Base-by-base conservation (phyloP, 2,797 vertebrate species). In the Chelonia mydas region DNA sequence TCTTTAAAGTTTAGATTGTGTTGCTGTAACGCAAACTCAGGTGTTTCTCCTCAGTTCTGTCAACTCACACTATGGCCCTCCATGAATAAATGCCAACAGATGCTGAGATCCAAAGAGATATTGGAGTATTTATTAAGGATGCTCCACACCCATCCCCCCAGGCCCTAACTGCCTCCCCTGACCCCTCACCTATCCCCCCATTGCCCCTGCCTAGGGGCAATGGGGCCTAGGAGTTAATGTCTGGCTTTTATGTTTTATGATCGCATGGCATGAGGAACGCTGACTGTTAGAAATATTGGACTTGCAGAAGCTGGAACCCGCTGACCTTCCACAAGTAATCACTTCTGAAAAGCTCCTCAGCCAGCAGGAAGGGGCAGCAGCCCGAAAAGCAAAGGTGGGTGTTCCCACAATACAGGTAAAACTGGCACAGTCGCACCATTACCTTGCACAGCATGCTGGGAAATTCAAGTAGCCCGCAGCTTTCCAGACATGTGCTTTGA, bases 281-380 rank as follows among this genome's bases (percentile, higher is more conserved):
- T 98, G 88, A 98, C 50, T 92, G 27, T 83, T 94, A 25, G 88
- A 91, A 96, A 95, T 92, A 27, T 92, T 97, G 96, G 78, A 87
- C 97, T 98, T 98, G 90, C n/a, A 98, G 98, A 98, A 96, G 90
- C 97, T 98, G 92, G 97, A 98, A 90, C 97, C 98, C 2, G 51
- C 93, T 41, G 28, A 92, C n/a, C 90, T 95, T 82, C 84, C 83
- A 0, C 95, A 84, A 94, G 84, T 89, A 57, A 85, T 96, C 10
- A 0, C 89, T 95, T 57, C 96, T 51, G 95, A 41, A 37, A 90
- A 81, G 57, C 89, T 95, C 94, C 95, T 86, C 94, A 89, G 84
- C 53, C 97, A 94, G 50, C 91, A 23, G 89, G 94, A 61, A n/a
- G 92, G 16, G 49, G 51, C 74, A 77, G 86, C 55, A 47, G 83